Evolutionary conservation across 2,797 vertebrate species (phyloP).

Genomic region (Rhodeus uyekii): DNA sequence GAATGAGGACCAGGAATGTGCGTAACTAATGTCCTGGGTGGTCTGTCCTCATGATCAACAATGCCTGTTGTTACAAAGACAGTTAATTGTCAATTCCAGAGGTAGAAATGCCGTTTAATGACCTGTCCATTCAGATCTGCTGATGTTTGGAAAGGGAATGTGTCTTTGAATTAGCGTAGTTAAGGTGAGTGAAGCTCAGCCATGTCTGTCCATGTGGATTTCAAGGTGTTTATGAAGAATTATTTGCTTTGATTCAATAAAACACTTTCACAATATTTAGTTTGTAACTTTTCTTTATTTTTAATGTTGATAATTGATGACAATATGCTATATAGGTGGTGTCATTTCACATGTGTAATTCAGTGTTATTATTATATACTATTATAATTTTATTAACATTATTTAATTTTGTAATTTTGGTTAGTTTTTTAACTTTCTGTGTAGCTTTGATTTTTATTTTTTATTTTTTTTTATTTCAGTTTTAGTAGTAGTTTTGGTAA

Average conservation of each 20-base stretch:
- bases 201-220: conserved; percentile 50
- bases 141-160: neutral
- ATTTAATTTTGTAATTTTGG: neutral
- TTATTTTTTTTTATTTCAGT: too few relatives aligned
- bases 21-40: conserved; percentile 67
- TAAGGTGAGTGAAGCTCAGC: neutral
- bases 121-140: conserved; percentile 14
- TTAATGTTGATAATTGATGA: too few relatives aligned
- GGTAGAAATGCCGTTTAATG: conserved; percentile 28
- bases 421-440: neutral
- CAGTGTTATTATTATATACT: neutral
- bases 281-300: too few relatives aligned
- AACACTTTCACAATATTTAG: neutral
- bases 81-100: conserved; percentile 33
- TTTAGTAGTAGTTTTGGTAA: too few relatives aligned
- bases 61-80: conserved; percentile 47
- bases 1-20: conserved; percentile 56
- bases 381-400: neutral
- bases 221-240: neutral
- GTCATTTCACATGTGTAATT: too few relatives aligned
- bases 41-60: conserved; percentile 58
- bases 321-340: too few relatives aligned
- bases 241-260: neutral
- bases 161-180: neutral
- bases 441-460: too few relatives aligned